phyloP scores from a whole-genome alignment of 2,888 invertebrate genomes.

The Microctonus brassicae region DNA sequence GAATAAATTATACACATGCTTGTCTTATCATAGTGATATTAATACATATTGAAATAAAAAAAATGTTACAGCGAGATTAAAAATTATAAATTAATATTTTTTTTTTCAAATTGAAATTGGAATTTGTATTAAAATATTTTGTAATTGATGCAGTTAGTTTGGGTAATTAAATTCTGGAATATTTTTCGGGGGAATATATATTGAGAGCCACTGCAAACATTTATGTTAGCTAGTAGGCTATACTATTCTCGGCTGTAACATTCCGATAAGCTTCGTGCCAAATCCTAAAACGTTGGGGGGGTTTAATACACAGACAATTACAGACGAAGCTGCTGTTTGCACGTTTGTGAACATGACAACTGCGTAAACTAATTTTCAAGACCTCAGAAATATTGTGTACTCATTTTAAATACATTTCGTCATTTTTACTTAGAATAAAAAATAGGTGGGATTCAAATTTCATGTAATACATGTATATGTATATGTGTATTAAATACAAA shows the following conservation, averaged over 20 bases:
- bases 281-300: slow-evolving; percentile 53
- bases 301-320: no score
- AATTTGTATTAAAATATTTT: no score
- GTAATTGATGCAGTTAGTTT: no score
- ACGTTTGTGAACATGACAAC: slow-evolving; percentile 27
- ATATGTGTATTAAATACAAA: no score
- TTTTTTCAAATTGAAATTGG: no score
- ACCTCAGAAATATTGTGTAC: neutral
- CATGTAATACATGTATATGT: neutral
- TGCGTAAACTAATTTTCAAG: slow-evolving; percentile 17
- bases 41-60: neutral
- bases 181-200: no score
- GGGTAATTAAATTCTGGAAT: no score
- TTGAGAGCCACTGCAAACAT: slow-evolving; percentile 58
- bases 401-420: neutral
- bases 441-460: no score
- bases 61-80: no score
- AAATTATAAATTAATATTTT: no score
- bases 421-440: neutral
- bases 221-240: slow-evolving; percentile 50
- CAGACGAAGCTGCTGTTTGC: neutral
- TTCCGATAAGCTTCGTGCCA: slow-evolving; percentile 66
- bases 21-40: neutral
- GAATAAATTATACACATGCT: neutral
- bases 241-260: slow-evolving; percentile 65